Base-by-base conservation (phyloP, 2,113 vertebrate species). In the Chamaea fasciata region DNA sequence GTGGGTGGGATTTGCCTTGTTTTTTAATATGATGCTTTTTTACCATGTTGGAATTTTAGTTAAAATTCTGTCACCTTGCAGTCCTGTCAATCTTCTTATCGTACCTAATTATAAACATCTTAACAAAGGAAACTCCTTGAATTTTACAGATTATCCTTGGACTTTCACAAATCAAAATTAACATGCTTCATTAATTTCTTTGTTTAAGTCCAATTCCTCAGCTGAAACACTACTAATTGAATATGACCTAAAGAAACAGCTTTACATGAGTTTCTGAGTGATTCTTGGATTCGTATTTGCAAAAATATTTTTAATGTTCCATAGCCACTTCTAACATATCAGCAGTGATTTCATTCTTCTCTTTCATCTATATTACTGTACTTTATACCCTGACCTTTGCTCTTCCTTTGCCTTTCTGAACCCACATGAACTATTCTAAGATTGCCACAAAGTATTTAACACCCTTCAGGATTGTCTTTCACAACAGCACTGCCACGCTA, bases 361-460 rank as follows among this genome's bases (percentile, higher is more conserved):
- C 74, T 86, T 95, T 93, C 77, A 91, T 96, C 47, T 92, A 0
- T 42, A 41, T 57, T 73, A 19, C n/a, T 50, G 0, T 71, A 9
- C 53, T 89, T 94, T 94, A 70, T 79, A 46, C 6, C 15, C 67
- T 88, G 86, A 89, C 63, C 73, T 94, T 65, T 79, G 30, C 53
- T 85, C 42, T 77, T 93, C 62, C 49, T 92, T 55, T 95, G 94
- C 84, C 62, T 90, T 92, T 94, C 63, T 94, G 88, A 97, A 93
- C 88, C 53, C 37, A 21, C 17, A 39, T 3, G 16, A 94, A 17
- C 63, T 87, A 86, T 92, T 92, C 90, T 47, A 91, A 88, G 68
- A 64, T 81, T 33, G 76, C 60, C 74, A 27, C 37, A 28, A 93
- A 90, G 35, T 64, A 83, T 90, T 90, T 81, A 30, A 59, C 89